phyloP scores from a whole-genome alignment of 2,888 invertebrate species.

The Petrolisthes manimaculis region DNA sequence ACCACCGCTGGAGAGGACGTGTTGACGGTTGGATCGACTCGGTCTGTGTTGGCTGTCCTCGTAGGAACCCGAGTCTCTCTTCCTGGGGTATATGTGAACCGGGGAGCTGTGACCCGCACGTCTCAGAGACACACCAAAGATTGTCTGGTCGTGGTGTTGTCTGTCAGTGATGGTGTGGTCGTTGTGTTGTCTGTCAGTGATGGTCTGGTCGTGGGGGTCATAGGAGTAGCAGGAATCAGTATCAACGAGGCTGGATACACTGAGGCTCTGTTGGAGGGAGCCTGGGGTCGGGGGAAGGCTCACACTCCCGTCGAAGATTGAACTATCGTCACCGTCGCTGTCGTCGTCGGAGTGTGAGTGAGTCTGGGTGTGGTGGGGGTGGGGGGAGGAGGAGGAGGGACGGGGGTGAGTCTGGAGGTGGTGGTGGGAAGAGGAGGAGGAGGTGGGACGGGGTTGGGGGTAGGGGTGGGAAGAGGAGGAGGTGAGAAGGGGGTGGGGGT shows the following conservation, averaged over 20 bases:
- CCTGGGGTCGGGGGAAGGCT: slow-evolving; percentile 54
- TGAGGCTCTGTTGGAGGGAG: slow-evolving; percentile 40
- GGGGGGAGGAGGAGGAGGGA: not conserved
- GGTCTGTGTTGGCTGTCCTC: slow-evolving; percentile 10
- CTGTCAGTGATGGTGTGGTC: not conserved
- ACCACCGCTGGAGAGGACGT: slow-evolving; percentile 26
- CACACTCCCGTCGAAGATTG: slow-evolving; percentile 46
- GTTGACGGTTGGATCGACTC: not conserved
- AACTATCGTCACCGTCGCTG: slow-evolving; percentile 27
- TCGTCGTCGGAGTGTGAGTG: slow-evolving; percentile 11
- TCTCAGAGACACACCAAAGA: slow-evolving; percentile 53
- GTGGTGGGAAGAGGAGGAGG: not conserved
- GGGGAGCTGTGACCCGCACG: slow-evolving; percentile 2
- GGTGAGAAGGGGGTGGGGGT: not conserved
- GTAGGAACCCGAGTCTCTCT: slow-evolving; percentile 11
- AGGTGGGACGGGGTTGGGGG: not conserved
- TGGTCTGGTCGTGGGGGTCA: slow-evolving; percentile 27
- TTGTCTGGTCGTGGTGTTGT: not conserved
- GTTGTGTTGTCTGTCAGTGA: no score
- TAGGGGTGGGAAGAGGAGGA: not conserved
- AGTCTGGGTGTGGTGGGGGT: not conserved
- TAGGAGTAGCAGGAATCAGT: slow-evolving; percentile 39
- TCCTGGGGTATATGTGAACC: slow-evolving; percentile 2
- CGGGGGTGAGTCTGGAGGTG: not conserved
- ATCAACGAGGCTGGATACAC: slow-evolving; percentile 45